A percentile compares a stretch with the other conserved stretches of the same genome.
phyloP scores from a whole-genome alignment of 2,888 invertebrate genomes.

The Melanostoma mellinum region DNA sequence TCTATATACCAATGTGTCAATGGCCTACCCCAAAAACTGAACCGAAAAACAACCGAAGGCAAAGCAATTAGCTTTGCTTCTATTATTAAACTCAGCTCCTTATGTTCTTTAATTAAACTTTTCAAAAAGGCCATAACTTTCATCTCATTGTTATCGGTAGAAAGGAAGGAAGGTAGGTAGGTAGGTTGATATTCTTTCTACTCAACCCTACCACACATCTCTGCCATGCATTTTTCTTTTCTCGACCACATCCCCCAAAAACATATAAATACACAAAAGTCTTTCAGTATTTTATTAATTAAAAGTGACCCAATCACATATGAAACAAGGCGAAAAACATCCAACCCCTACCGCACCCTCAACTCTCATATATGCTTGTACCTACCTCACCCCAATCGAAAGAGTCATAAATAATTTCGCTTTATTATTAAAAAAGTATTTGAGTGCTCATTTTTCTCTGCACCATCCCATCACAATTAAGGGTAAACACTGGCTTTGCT shows the following conservation, averaged over 20 bases:
- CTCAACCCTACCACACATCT: neutral
- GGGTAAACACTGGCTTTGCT: slow-evolving; percentile 44
- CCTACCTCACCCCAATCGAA: slow-evolving; percentile 5
- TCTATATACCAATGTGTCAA: too few relatives aligned
- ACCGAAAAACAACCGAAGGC: too few relatives aligned
- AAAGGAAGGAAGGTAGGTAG: too few relatives aligned
- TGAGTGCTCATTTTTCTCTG: slow-evolving; percentile 70
- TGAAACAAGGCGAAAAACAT: neutral
- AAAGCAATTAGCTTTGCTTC: neutral
- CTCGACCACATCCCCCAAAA: neutral
- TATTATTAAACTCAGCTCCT: neutral
- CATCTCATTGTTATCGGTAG: neutral
- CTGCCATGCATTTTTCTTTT: neutral
- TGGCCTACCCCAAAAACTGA: too few relatives aligned
- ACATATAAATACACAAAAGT: slow-evolving; percentile 13
- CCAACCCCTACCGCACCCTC: slow-evolving; percentile 6
- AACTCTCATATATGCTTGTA: neutral
- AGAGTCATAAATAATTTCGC: slow-evolving; percentile 66
- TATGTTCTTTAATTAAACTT: slow-evolving; percentile 11
- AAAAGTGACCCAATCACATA: slow-evolving; percentile 65
- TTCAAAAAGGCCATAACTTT: neutral
- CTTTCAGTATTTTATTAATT: slow-evolving; percentile 65
- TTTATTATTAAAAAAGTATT: slow-evolving; percentile 72
- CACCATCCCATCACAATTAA: slow-evolving; percentile 66
- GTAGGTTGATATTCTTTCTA: too few relatives aligned